Conservation (phyloP, 2,888 invertebrate species). For the Melinopterus prodromus region DNA sequence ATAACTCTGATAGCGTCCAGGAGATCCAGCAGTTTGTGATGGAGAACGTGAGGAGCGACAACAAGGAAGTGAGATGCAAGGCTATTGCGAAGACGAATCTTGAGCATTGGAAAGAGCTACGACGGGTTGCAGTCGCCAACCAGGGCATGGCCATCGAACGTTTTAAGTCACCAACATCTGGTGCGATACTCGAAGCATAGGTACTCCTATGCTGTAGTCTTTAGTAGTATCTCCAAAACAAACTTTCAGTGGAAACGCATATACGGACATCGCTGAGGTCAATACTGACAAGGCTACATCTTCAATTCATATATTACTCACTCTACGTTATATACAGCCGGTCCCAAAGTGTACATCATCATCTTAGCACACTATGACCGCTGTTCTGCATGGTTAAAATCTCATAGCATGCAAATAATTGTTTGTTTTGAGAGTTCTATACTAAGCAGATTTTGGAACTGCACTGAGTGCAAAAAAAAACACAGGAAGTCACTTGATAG, state of each 20-base stretch:
- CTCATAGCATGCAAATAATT: not conserved
- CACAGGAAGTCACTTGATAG: not conserved
- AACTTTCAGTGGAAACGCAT: slow-evolving; percentile 30
- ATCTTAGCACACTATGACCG: not conserved
- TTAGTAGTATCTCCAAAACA: slow-evolving; percentile 26
- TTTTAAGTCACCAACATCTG: slow-evolving; percentile 32
- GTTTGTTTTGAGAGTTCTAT: not conserved
- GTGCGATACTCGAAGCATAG: slow-evolving; percentile 19
- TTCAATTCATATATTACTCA: not conserved
- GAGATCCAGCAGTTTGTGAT: slow-evolving; percentile 74
- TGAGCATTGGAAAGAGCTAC: slow-evolving; percentile 64
- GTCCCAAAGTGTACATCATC: not conserved
- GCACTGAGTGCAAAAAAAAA: not conserved
- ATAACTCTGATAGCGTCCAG: slow-evolving; percentile 74
- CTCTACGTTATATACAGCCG: not conserved
- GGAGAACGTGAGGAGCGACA: slow-evolving; percentile 65
- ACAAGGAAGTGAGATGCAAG: slow-evolving; percentile 72
- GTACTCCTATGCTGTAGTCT: not conserved
- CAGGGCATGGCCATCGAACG: slow-evolving; percentile 32
- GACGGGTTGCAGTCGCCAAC: slow-evolving; percentile 30
- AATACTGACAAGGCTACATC: slow-evolving; percentile 31
- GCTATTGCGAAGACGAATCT: slow-evolving; percentile 68
- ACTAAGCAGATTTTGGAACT: not conserved
- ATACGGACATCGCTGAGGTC: slow-evolving; percentile 29
- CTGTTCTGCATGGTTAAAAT: not conserved